Conservation (phyloP, 2,797 vertebrate genomes). For the Alcedo atthis region DNA sequence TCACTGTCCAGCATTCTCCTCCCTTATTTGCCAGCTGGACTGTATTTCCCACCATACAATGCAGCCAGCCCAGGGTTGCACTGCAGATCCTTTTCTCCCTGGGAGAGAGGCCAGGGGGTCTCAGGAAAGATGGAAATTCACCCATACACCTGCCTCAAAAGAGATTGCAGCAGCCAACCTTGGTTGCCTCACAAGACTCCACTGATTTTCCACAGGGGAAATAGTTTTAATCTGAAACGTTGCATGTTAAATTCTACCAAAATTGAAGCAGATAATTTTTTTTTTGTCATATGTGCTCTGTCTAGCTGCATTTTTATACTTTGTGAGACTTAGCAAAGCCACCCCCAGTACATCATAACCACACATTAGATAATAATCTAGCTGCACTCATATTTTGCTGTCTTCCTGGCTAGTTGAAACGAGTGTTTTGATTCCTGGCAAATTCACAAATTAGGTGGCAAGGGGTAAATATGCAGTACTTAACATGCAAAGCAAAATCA, state of each 20-base stretch:
- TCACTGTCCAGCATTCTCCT: neutral
- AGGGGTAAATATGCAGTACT: conserved; percentile 13
- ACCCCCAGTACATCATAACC: neutral
- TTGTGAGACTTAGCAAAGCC: neutral
- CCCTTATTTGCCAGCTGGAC: neutral
- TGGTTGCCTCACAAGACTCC: neutral
- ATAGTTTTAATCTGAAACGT: neutral
- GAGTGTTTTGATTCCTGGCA: conserved; percentile 30
- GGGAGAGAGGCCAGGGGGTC: neutral
- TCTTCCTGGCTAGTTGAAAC: conserved; percentile 22
- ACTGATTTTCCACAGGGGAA: neutral
- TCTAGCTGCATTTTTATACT: neutral
- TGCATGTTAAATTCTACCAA: neutral
- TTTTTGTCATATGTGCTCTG: neutral
- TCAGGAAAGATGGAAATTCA: neutral
- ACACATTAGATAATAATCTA: neutral
- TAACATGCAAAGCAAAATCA: conserved; percentile 51
- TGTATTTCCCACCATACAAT: neutral
- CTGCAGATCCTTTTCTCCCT: neutral
- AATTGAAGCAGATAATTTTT: neutral
- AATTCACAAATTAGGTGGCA: conserved; percentile 52
- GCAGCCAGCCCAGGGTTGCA: neutral
- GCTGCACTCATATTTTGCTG: neutral
- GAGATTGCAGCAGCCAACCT: neutral
- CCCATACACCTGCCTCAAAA: neutral